Percentiles rank a stretch among this genome's conserved stretches.
These are phyloP conservation scores for Melipona beecheii DNA, from an alignment of 2,888 invertebrate species.

Conservation along the genomic window DNA sequence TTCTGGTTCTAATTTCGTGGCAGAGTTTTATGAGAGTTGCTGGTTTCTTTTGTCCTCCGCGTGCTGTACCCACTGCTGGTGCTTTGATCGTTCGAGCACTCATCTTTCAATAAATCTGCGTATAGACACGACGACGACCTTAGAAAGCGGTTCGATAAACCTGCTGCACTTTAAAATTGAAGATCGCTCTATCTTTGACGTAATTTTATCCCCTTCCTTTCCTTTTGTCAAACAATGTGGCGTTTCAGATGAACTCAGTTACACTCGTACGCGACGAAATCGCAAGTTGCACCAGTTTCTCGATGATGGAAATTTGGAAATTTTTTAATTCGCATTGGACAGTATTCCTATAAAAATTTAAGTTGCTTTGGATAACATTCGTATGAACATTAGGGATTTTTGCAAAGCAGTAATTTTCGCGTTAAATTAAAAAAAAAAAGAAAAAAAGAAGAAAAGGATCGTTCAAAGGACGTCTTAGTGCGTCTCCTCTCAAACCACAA, in stretches of 20 bases:
- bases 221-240: background rate
- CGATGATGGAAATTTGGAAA: too few relatives aligned
- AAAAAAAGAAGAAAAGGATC: too few relatives aligned
- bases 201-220: background rate
- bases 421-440: too few relatives aligned
- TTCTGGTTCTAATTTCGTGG: background rate
- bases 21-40: background rate
- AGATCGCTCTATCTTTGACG: background rate
- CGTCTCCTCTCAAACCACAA: too few relatives aligned
- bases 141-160: too few relatives aligned
- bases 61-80: background rate
- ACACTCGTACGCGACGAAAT: background rate
- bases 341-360: too few relatives aligned
- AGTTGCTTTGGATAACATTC: too few relatives aligned
- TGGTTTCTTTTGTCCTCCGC: background rate
- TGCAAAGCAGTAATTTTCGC: too few relatives aligned
- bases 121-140: background rate
- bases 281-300: background rate
- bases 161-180: background rate
- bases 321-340: too few relatives aligned
- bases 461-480: too few relatives aligned
- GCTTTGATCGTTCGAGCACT: background rate
- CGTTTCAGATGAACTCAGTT: background rate
- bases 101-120: background rate
- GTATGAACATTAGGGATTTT: too few relatives aligned